Evolutionary conservation across 1,140 invertebrate genomes (phyloP).

Genomic region (Philopotamus ludificatus): DNA sequence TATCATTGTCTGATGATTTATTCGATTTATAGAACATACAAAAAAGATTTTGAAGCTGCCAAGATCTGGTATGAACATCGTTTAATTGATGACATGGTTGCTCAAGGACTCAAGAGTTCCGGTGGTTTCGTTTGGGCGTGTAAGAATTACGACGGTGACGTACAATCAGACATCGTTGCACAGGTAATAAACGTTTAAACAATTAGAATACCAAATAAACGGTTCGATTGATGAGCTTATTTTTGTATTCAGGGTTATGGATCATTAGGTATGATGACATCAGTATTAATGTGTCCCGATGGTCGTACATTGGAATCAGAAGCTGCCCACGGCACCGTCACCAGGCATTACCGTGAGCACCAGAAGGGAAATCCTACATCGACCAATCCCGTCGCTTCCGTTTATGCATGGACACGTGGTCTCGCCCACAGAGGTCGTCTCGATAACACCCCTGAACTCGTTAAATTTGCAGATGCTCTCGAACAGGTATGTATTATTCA

Average conservation of each 20-base stretch:
- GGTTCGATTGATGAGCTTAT: neutral
- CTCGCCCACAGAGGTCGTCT: slow-evolving; percentile 80
- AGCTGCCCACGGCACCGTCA: slow-evolving; percentile 90
- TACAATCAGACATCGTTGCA: slow-evolving; percentile 86
- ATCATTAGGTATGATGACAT: slow-evolving; percentile 90
- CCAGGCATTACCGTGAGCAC: slow-evolving; percentile 82
- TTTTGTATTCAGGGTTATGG: slow-evolving; percentile 68
- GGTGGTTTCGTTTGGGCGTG: slow-evolving; percentile 92
- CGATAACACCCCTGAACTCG: slow-evolving; percentile 73
- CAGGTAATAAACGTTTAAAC: slow-evolving; percentile 44
- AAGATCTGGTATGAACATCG: slow-evolving; percentile 91
- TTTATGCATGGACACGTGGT: slow-evolving; percentile 90
- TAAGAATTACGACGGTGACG: slow-evolving; percentile 92
- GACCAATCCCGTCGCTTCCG: slow-evolving; percentile 89
- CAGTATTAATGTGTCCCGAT: slow-evolving; percentile 87
- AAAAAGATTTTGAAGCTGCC: slow-evolving; percentile 70
- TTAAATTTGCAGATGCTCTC: slow-evolving; percentile 56
- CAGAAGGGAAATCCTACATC: slow-evolving; percentile 82
- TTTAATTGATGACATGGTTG: slow-evolving; percentile 93
- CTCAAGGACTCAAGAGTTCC: slow-evolving; percentile 80
- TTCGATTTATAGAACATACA: slow-evolving; percentile 65
- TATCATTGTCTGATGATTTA: slow-evolving; percentile 9
- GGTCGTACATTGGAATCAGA: slow-evolving; percentile 89
- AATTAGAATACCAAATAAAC: neutral
- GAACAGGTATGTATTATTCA: slow-evolving; percentile 50